A percentile compares a stretch with the other conserved stretches of the same genome.
Evolutionary conservation across 2,797 vertebrate species (phyloP).

Genomic region (Poeciliopsis infans): DNA sequence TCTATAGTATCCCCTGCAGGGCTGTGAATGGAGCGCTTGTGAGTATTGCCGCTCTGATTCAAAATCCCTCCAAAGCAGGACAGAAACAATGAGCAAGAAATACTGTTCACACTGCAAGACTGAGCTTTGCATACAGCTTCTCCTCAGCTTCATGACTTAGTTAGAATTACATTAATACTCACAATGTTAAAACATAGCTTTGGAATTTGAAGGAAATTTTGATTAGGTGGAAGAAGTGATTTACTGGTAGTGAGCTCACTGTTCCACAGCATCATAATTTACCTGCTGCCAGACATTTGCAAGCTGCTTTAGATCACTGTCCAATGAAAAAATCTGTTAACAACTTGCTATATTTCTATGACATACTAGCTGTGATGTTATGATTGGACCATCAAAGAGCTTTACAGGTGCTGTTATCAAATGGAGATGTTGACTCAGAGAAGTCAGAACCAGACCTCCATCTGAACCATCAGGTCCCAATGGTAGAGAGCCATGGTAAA

Average conservation of each 20-base stretch:
- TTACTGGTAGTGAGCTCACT: constrained; percentile 44
- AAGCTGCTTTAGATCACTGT: constrained; percentile 49
- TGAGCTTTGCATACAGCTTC: constrained; percentile 8
- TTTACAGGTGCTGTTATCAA: constrained; percentile 25
- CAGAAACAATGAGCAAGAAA: constrained; percentile 57
- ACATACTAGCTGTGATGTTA: constrained; percentile 13
- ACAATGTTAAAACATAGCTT: constrained; percentile 31
- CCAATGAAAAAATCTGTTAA: constrained; percentile 55
- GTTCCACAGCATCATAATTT: constrained; percentile 28
- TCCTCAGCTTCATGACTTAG: constrained; percentile 17
- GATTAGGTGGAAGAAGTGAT: constrained; percentile 31
- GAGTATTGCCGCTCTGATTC: constrained; percentile 47
- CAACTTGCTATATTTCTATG: constrained; percentile 31
- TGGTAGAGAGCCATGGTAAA: neutral
- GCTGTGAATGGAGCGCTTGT: constrained; percentile 42
- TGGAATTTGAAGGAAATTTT: constrained; percentile 44
- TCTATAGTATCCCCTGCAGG: constrained; percentile 52
- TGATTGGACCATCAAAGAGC: constrained; percentile 19
- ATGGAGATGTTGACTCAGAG: constrained; percentile 11
- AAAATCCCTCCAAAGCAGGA: constrained; percentile 40
- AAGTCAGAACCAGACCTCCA: neutral
- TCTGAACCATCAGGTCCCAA: neutral
- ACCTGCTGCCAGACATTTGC: constrained; percentile 50
- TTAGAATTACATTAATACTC: constrained; percentile 24
- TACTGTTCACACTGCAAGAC: constrained; percentile 34